Conservation (phyloP, 2,797 vertebrate species). For the Fringilla coelebs region DNA sequence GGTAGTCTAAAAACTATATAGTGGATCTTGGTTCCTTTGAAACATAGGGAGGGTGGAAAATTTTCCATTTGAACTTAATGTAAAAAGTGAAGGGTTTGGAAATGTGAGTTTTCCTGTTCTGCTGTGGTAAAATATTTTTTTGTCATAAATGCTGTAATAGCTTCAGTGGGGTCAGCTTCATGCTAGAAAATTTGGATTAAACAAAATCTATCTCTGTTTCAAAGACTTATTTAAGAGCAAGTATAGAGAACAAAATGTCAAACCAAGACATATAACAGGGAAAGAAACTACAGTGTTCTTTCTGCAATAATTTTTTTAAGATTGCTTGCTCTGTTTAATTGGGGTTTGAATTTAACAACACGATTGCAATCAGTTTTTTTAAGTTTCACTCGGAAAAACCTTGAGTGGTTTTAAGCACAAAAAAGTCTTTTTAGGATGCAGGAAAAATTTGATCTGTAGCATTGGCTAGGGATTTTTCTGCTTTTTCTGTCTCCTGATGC, state of each 20-base stretch:
- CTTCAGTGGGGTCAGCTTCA: background rate
- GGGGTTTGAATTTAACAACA: background rate
- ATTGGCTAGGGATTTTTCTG: background rate
- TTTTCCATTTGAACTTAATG: background rate
- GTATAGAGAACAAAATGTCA: background rate
- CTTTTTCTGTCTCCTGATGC: background rate
- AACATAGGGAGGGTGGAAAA: background rate
- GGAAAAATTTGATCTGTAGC: background rate
- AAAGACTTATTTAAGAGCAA: background rate
- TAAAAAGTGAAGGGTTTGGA: background rate
- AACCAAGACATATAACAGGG: fast-evolving
- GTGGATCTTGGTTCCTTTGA: background rate
- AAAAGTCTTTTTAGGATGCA: background rate
- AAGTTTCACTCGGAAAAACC: background rate
- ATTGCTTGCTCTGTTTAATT: background rate
- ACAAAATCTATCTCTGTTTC: background rate
- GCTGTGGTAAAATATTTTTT: background rate
- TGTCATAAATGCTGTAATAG: background rate
- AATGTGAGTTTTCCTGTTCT: background rate
- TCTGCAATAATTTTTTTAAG: background rate
- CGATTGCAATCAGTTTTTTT: background rate
- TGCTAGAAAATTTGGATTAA: background rate
- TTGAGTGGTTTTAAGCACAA: background rate
- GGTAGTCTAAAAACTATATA: background rate
- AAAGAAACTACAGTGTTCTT: background rate